Percentiles rank a stretch among this genome's conserved stretches.
Conservation (phyloP, 2,797 vertebrate species). For the Picus viridis region DNA sequence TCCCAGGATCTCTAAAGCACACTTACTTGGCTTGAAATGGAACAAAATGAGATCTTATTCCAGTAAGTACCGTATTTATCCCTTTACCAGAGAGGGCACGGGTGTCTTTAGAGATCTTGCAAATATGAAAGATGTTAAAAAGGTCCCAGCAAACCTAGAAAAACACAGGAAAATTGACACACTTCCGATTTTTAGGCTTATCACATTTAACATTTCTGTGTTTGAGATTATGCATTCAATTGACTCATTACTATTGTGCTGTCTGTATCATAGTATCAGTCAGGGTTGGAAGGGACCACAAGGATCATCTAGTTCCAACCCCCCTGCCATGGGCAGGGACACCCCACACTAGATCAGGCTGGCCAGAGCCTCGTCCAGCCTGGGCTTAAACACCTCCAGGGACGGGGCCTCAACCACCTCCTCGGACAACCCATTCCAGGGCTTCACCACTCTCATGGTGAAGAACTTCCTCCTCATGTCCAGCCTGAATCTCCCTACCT, state of each 20-base stretch:
- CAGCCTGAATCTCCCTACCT: too few species aligned
- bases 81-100: not conserved
- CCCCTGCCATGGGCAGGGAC: too few species aligned
- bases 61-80: not conserved
- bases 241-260: not conserved
- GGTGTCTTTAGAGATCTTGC: constrained; percentile 29
- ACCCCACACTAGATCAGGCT: too few species aligned
- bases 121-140: not conserved
- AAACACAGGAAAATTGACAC: not conserved
- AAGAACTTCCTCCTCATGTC: too few species aligned
- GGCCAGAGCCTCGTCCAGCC: too few species aligned
- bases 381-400: too few species aligned
- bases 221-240: not conserved
- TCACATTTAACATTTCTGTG: not conserved
- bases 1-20: not conserved
- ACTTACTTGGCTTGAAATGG: not conserved
- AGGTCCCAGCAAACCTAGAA: not conserved
- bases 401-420: too few species aligned
- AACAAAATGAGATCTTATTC: constrained; percentile 30
- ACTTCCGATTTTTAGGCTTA: not conserved
- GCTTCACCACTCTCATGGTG: too few species aligned
- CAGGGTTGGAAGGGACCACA: too few species aligned
- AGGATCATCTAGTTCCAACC: too few species aligned
- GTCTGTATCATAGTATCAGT: too few species aligned
- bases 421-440: too few species aligned